Percentiles rank a stretch among this genome's conserved stretches.
Evolutionary conservation across 2,888 invertebrate genomes (phyloP).

Genomic region (Caenorhabditis sp.): DNA sequence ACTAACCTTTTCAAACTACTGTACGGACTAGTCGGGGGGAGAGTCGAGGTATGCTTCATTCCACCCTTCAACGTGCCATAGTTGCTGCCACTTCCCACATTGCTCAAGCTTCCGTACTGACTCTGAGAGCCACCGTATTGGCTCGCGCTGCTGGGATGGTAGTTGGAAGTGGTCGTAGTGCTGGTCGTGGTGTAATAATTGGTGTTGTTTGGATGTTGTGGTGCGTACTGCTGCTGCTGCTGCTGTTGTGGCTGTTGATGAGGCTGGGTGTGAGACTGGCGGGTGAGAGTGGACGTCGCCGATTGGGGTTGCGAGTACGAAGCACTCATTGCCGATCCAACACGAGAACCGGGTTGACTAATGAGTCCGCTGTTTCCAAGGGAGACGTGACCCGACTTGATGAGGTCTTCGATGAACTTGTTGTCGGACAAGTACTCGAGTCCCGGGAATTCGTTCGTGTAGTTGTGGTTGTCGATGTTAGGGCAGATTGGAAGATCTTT

Average conservation of each 20-base stretch:
- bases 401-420: slow-evolving; percentile 54
- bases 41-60: slow-evolving; percentile 49
- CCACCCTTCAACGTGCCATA: slow-evolving; percentile 54
- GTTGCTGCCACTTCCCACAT: slow-evolving; percentile 32
- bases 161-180: slow-evolving; percentile 36
- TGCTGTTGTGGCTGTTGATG: slow-evolving; percentile 37
- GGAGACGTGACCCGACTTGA: slow-evolving; percentile 54
- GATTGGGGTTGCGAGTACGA: slow-evolving; percentile 37
- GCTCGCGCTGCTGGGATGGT: slow-evolving; percentile 35
- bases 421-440: slow-evolving; percentile 62
- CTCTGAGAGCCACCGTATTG: slow-evolving; percentile 28
- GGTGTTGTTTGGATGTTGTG: slow-evolving; percentile 42
- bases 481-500: slow-evolving; percentile 52
- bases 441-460: slow-evolving; percentile 63
- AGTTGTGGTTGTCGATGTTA: slow-evolving; percentile 61
- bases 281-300: slow-evolving; percentile 38
- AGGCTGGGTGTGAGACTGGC: slow-evolving; percentile 38
- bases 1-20: slow-evolving; percentile 60
- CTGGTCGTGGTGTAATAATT: slow-evolving; percentile 53
- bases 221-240: slow-evolving; percentile 16
- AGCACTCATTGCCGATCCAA: slow-evolving; percentile 44
- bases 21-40: slow-evolving; percentile 59
- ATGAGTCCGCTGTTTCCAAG: slow-evolving; percentile 49
- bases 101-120: slow-evolving; percentile 47
- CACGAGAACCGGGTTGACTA: slow-evolving; percentile 52